Percentiles rank a stretch among this genome's conserved stretches.
Conservation (phyloP, 2,113 vertebrate genomes). For the Lophura nycthemera region DNA sequence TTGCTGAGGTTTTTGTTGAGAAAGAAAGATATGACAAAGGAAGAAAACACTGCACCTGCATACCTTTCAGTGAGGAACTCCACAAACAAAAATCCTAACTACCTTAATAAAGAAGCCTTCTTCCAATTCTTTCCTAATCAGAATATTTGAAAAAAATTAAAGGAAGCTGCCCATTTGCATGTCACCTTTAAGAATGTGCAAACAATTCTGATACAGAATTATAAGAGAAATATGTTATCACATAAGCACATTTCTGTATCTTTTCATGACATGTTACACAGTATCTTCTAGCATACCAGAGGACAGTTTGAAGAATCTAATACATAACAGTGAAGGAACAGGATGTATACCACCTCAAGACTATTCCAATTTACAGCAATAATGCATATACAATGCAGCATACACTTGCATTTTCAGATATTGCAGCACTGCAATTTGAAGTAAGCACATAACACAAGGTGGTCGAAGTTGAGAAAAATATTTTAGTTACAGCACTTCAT, state of each 20-base stretch:
- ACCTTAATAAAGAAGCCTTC: background rate
- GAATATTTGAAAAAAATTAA: background rate
- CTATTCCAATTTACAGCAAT: background rate
- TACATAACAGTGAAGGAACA: background rate
- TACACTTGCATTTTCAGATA: background rate
- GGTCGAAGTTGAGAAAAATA: background rate
- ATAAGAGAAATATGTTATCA: background rate
- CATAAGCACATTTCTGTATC: accelerated
- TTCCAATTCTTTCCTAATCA: background rate
- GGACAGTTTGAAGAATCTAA: background rate
- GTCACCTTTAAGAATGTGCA: background rate
- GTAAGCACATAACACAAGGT: background rate
- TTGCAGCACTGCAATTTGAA: background rate
- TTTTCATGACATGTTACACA: background rate
- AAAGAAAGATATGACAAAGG: background rate
- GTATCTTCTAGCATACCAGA: background rate
- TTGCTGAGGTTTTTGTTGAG: background rate
- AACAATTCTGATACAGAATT: background rate
- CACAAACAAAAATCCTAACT: background rate
- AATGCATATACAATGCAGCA: background rate
- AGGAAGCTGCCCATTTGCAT: background rate
- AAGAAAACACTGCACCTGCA: background rate
- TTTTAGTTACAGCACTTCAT: background rate
- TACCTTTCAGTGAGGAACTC: background rate
- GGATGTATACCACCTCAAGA: background rate